Evolutionary conservation across 2,113 vertebrate species (phyloP).

Genomic region (Cyanistes caeruleus): DNA sequence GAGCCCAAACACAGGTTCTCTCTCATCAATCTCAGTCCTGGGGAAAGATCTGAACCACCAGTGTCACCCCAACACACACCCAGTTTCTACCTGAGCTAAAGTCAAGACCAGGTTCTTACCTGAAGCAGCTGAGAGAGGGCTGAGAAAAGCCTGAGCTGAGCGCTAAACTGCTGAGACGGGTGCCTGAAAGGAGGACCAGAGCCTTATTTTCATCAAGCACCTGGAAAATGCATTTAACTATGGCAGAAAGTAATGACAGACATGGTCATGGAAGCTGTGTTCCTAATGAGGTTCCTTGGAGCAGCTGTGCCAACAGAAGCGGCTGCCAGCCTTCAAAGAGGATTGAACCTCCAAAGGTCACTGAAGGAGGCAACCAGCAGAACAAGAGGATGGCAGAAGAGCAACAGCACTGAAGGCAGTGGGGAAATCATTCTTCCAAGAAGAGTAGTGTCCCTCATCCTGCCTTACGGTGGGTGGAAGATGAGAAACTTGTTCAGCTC

Average conservation of each 20-base stretch:
- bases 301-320: accelerated
- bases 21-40: no score
- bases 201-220: not conserved
- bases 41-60: no score
- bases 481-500: not conserved
- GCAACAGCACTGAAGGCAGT: not conserved
- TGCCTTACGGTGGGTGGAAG: not conserved
- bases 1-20: no score
- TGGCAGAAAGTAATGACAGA: not conserved
- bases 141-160: not conserved
- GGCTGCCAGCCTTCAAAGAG: not conserved
- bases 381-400: not conserved
- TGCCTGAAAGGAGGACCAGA: not conserved
- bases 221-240: not conserved
- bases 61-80: no score
- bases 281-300: not conserved
- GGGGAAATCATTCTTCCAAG: not conserved
- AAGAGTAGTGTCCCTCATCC: accelerated
- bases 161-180: not conserved
- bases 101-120: not conserved
- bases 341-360: not conserved
- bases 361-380: not conserved
- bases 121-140: not conserved
- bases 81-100: not conserved
- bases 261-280: not conserved